Percentiles rank a stretch among this genome's conserved stretches.
Conservation (phyloP, 2,113 vertebrate species). For the Ochotona curzoniae region DNA sequence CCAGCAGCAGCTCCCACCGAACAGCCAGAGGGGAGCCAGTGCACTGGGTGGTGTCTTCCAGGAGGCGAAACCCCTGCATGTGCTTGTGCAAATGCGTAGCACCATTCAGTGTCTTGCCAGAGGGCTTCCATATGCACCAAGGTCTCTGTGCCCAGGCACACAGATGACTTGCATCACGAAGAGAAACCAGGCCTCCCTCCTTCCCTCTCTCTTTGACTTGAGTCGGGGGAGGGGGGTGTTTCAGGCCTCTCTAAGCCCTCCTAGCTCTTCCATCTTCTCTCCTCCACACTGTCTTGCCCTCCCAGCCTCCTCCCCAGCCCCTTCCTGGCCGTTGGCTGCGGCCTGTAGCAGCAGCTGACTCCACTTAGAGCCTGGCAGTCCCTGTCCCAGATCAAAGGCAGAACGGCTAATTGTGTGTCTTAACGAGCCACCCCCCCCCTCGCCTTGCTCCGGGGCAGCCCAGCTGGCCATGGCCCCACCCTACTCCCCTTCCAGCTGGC, state of each 20-base stretch:
- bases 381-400: constrained; percentile 83
- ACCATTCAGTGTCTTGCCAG: constrained; percentile 28
- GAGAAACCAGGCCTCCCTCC: constrained; percentile 45
- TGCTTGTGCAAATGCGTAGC: constrained; percentile 12
- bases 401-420: constrained; percentile 80
- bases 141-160: neutral
- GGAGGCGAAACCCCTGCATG: neutral
- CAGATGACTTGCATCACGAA: neutral
- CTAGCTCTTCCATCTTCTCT: constrained; percentile 46
- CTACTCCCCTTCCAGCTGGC: constrained; percentile 78
- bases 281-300: constrained; percentile 47
- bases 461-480: constrained; percentile 80
- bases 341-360: constrained; percentile 81
- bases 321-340: constrained; percentile 66
- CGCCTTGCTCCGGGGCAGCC: constrained; percentile 71
- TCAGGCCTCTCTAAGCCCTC: constrained; percentile 25
- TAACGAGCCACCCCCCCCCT: constrained; percentile 66
- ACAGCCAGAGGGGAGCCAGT: constrained; percentile 32
- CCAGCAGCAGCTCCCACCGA: neutral
- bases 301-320: constrained; percentile 51
- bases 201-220: constrained; percentile 51
- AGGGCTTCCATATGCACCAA: neutral
- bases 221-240: neutral
- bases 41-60: neutral
- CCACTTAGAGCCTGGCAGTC: constrained; percentile 83